These are phyloP conservation scores for Asobara japonica DNA, from an alignment of 1,140 invertebrate species.

Conservation along the genomic window DNA sequence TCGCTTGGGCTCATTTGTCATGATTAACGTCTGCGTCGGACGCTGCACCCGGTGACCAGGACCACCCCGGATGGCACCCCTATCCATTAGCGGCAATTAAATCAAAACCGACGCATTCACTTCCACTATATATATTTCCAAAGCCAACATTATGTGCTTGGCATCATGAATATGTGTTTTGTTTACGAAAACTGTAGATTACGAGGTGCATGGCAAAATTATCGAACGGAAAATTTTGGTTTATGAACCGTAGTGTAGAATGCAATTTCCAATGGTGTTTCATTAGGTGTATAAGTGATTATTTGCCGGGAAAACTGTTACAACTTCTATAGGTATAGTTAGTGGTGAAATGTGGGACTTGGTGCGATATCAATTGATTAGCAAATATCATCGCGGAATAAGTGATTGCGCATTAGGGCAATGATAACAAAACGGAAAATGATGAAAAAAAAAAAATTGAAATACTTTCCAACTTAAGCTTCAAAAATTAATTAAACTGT, in stretches of 20 bases:
- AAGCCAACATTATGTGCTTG: background rate
- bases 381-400: background rate
- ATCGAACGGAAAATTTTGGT: background rate
- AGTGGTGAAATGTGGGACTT: background rate
- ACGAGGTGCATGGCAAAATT: background rate
- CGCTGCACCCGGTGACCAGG: conserved; percentile 6
- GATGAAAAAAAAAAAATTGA: no score
- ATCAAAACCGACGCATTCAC: conserved; percentile 23
- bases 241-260: background rate
- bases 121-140: conserved; percentile 1
- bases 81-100: conserved; percentile 24
- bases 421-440: no score
- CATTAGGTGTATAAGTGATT: background rate
- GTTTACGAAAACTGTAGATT: conserved; percentile 1
- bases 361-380: background rate
- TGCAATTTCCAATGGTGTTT: background rate
- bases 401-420: no score
- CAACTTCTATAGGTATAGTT: background rate
- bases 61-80: conserved; percentile 20
- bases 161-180: background rate
- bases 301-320: background rate
- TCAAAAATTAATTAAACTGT: no score
- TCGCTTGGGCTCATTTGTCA: conserved; percentile 20
- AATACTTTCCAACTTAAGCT: no score
- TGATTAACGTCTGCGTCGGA: conserved; percentile 17